Evolutionary conservation across 2,888 invertebrate species (phyloP), one percentile per base, ranked within the genome.

Genomic region (Tenthredo amoena): DNA sequence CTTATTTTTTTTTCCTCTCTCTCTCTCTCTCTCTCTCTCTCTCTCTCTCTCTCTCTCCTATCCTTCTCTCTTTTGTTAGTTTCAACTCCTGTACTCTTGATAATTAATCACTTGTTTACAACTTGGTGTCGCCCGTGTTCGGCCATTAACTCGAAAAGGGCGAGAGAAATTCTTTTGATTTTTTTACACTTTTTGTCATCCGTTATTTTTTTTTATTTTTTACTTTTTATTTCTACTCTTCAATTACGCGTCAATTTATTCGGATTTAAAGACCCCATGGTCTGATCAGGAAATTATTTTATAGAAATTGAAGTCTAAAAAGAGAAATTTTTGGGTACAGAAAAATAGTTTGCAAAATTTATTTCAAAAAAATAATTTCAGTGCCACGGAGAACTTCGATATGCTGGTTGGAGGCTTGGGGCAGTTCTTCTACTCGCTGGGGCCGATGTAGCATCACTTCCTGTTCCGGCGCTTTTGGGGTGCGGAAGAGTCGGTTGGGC

Each of bases 401-500:
- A 93, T 89, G 92, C 92, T 18, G 90, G 92, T 26, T 93, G 93
- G 93, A 92, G 94, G 68, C 90, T 93, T 3, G 90, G 90, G 79
- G 95, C 96, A 86, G 95, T 97, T 85, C 91, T 95, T 79, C 95
- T 96, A 81, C 93, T 97, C 88, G 95, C 96, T 7, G 93, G 95
- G 47, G 96, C 96, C 37, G 97, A 97, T 93, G 94, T 96, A 90
- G 94, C 95, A 18, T 95, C 93, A 1, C 89, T 92, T 55, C 93
- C 93, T 50, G 89, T 93, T 37, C 93, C 93, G 31, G 92, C 91
- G 10, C 88, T 93, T 0, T 88, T 93, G 0, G 93, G 92, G 26
- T 92, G 91, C 85, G 93, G 93, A 0, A 89, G 92, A 47, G 95
- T 97, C 86, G 96, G 97, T 65, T 95, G 97, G 95, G 95, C 96